Conservation (phyloP, 2,888 invertebrate genomes). For the Caenorhabditis afra region DNA sequence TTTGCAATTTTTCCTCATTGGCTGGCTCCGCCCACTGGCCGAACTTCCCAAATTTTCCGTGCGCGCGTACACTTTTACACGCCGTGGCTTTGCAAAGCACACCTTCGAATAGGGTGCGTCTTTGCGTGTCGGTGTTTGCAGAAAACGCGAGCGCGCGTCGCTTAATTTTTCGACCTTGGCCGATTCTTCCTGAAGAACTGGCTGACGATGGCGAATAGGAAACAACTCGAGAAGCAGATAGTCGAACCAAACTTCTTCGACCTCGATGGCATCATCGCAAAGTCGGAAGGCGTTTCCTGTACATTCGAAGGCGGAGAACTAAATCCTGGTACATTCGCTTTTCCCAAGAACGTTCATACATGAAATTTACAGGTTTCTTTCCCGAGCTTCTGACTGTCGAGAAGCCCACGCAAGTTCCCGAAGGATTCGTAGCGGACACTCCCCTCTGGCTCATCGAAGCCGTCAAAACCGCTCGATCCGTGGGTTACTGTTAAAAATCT, state of each 20-base stretch:
- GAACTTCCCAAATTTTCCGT: too few species aligned
- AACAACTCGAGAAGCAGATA: constrained; percentile 4
- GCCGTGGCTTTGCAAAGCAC: too few species aligned
- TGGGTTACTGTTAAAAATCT: background rate
- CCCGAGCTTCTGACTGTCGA: constrained; percentile 40
- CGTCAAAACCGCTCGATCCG: constrained; percentile 3
- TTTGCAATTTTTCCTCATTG: too few species aligned
- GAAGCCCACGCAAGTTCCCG: constrained; percentile 24
- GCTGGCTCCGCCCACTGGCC: too few species aligned
- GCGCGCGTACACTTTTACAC: too few species aligned
- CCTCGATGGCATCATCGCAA: constrained; percentile 57
- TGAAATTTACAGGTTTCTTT: constrained; percentile 52
- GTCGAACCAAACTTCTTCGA: constrained; percentile 39
- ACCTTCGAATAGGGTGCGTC: constrained; percentile 1
- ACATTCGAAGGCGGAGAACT: constrained; percentile 17
- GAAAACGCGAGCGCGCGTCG: background rate
- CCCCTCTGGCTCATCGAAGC: constrained; percentile 55
- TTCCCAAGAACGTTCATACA: background rate
- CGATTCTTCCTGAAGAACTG: background rate
- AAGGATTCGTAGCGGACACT: constrained; percentile 32
- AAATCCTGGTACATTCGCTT: constrained; percentile 13
- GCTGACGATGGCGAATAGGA: background rate
- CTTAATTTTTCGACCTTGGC: background rate
- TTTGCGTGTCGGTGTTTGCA: constrained; percentile 37
- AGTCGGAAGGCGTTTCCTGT: constrained; percentile 33